phyloP scores from a whole-genome alignment of 2,888 invertebrate genomes.

The Drosophila pseudotalamancana region DNA sequence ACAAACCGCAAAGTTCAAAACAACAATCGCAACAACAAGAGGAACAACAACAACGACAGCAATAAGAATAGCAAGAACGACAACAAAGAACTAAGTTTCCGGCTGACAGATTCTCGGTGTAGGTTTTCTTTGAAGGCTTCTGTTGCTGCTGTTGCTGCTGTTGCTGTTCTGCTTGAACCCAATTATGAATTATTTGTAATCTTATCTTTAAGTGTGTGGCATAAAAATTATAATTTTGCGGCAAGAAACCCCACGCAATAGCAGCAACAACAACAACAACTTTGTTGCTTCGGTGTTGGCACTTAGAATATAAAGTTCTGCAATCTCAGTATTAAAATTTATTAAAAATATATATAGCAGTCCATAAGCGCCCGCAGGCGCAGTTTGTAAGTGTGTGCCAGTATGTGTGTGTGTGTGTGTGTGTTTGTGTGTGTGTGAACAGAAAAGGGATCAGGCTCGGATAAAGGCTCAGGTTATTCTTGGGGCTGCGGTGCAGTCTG shows the following conservation, averaged over 20 bases:
- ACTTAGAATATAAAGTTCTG: constrained; percentile 48
- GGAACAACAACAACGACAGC: constrained; percentile 16
- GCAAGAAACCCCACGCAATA: constrained; percentile 64
- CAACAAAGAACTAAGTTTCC: constrained; percentile 47
- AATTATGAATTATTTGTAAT: constrained; percentile 69
- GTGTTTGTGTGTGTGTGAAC: constrained; percentile 17
- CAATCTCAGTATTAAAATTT: constrained; percentile 76
- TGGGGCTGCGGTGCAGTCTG: constrained; percentile 24
- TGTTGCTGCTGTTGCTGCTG: constrained; percentile 4
- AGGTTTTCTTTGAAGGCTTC: constrained; percentile 21
- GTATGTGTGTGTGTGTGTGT: constrained; percentile 6
- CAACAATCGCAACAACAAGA: constrained; percentile 10
- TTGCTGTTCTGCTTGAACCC: constrained; percentile 49
- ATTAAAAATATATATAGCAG: constrained; percentile 67
- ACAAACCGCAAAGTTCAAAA: constrained; percentile 26
- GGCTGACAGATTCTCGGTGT: constrained; percentile 35
- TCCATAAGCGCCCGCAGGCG: constrained; percentile 34
- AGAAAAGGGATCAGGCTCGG: constrained; percentile 38
- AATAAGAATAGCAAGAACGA: constrained; percentile 13
- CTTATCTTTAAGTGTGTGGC: constrained; percentile 74
- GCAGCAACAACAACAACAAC: neutral
- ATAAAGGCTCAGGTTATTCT: constrained; percentile 35
- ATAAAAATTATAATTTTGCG: constrained; percentile 73
- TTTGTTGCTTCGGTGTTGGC: constrained; percentile 7
- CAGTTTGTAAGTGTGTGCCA: too few species aligned